Evolutionary conservation across 2,888 invertebrate genomes (phyloP).

Genomic region (Agrochola macilenta): DNA sequence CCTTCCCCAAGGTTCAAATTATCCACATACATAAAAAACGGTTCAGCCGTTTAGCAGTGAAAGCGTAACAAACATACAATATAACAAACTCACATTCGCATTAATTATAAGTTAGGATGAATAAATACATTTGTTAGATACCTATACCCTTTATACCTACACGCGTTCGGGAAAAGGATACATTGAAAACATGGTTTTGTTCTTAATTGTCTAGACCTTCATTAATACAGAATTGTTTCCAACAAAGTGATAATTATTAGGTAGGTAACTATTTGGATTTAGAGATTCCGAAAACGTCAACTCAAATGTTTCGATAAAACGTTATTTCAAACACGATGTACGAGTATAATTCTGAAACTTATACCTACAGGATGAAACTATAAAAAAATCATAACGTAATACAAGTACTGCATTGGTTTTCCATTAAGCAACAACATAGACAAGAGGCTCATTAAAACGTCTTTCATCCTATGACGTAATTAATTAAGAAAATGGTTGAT

Average conservation of each 20-base stretch:
- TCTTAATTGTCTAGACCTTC: conserved; percentile 32
- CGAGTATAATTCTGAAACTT: too few species aligned
- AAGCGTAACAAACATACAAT: too few species aligned
- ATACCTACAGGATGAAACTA: neutral
- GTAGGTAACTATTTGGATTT: neutral
- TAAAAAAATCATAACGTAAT: neutral
- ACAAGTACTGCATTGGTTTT: conserved; percentile 7
- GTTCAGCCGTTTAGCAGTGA: too few species aligned
- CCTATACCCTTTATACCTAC: neutral
- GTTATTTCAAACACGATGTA: neutral
- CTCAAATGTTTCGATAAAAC: neutral
- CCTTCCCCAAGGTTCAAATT: too few species aligned
- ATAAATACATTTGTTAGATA: neutral
- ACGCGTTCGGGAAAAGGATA: conserved; percentile 2
- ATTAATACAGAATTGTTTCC: conserved; percentile 31
- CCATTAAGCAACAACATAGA: conserved; percentile 19
- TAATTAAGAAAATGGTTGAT: conserved; percentile 47
- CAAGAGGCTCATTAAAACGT: conserved; percentile 44
- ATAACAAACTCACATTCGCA: too few species aligned
- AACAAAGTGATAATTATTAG: conserved; percentile 11
- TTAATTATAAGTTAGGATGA: too few species aligned
- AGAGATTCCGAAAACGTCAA: neutral
- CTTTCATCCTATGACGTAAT: conserved; percentile 35
- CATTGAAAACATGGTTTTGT: neutral
- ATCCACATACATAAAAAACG: too few species aligned